Evolutionary conservation across 2,797 vertebrate species (phyloP).

Genomic region (Gallinago nigripennis): DNA sequence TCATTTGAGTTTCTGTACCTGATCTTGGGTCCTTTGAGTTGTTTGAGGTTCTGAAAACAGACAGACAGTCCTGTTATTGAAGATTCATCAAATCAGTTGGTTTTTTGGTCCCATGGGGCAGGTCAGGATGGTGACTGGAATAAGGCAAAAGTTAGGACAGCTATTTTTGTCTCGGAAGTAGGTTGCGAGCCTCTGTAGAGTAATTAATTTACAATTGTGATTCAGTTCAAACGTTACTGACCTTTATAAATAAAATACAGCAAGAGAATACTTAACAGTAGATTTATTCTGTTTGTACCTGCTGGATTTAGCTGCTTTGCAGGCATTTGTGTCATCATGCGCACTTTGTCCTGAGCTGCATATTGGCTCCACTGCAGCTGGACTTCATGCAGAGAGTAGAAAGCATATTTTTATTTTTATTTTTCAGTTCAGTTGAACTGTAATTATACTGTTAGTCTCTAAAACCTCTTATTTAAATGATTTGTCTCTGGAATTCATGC

Average conservation of each 20-base stretch:
- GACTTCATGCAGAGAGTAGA: slow-evolving; percentile 47
- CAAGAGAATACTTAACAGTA: background rate
- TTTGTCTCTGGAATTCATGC: slow-evolving; percentile 59
- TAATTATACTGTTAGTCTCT: slow-evolving; percentile 64
- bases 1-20: background rate
- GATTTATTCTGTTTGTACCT: slow-evolving; percentile 5
- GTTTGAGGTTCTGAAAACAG: background rate
- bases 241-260: slow-evolving; percentile 42
- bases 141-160: background rate
- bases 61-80: background rate
- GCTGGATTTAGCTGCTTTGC: slow-evolving; percentile 4
- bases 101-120: background rate
- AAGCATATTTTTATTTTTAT: background rate
- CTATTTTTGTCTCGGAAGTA: background rate
- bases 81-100: background rate
- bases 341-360: background rate
- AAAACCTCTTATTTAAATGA: slow-evolving; percentile 64
- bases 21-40: background rate
- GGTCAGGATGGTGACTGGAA: background rate
- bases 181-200: background rate
- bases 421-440: slow-evolving; percentile 51
- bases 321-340: background rate
- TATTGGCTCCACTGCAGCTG: slow-evolving; percentile 58
- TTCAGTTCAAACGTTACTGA: background rate
- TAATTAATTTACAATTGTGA: slow-evolving; percentile 8